phyloP scores from a whole-genome alignment of 2,113 vertebrate genomes.

The Oxygymnocypris stewartii region DNA sequence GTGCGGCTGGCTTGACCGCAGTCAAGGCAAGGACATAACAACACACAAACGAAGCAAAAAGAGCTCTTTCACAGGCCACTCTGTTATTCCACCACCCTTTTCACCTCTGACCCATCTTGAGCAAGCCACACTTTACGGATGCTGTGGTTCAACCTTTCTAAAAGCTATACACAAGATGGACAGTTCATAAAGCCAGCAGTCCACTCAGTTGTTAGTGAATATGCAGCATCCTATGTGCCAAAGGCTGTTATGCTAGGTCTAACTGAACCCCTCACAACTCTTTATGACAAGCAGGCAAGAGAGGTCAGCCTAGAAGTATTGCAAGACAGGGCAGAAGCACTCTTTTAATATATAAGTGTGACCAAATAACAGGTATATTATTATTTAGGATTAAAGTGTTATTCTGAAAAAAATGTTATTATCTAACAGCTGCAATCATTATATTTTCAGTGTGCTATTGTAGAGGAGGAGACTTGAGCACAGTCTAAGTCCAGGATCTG shows the following conservation, averaged over 20 bases:
- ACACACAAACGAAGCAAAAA: not conserved
- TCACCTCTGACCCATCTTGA: not conserved
- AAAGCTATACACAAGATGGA: not conserved
- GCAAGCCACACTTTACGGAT: not conserved
- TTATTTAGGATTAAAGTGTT: not conserved
- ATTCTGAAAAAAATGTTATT: not conserved
- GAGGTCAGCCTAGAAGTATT: not conserved
- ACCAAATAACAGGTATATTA: not conserved
- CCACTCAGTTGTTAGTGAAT: not conserved
- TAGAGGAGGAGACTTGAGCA: not conserved
- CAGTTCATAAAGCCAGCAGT: not conserved
- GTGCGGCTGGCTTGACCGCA: too few species aligned
- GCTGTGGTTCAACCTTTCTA: not conserved
- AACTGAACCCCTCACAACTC: not conserved
- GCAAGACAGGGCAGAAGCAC: not conserved
- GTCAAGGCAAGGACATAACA: not conserved
- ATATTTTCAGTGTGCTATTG: not conserved
- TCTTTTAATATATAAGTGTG: not conserved
- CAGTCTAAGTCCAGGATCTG: not conserved
- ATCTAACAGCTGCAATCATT: not conserved
- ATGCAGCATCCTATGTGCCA: not conserved
- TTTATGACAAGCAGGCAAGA: not conserved
- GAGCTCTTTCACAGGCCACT: not conserved
- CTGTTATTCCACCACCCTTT: not conserved
- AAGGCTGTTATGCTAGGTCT: not conserved